These are phyloP conservation scores for Dicrurus megarhynchus DNA, from an alignment of 2,113 vertebrate genomes.

Conservation along the genomic window DNA sequence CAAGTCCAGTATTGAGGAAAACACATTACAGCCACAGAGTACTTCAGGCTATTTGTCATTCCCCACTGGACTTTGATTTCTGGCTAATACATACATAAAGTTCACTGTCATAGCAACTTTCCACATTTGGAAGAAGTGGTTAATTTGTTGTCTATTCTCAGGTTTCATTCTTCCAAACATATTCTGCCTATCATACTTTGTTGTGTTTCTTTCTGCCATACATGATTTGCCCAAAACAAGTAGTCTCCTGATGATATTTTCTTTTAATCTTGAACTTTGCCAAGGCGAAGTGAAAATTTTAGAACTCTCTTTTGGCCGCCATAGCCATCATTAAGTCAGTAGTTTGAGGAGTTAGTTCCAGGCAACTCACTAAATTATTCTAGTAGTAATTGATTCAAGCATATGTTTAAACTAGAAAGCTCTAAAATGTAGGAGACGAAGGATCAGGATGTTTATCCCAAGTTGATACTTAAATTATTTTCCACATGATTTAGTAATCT, in stretches of 20 bases:
- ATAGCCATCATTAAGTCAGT: not conserved
- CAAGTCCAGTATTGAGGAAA: not conserved
- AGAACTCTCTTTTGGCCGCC: not conserved
- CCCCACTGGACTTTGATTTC: not conserved
- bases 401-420: not conserved
- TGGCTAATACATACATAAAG: not conserved
- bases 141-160: not conserved
- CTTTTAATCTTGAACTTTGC: not conserved
- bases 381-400: not conserved
- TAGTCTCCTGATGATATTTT: not conserved
- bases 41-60: not conserved
- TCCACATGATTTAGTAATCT: not conserved
- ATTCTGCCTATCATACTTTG: not conserved
- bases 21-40: not conserved
- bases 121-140: not conserved
- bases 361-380: not conserved
- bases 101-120: not conserved
- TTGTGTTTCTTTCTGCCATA: not conserved
- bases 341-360: not conserved
- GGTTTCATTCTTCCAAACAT: not conserved
- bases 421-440: not conserved
- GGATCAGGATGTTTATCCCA: not conserved
- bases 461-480: not conserved
- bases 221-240: not conserved
- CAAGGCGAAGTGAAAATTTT: not conserved